Conservation (phyloP, 2,888 invertebrate species). For the Halictus quadricinctus region DNA sequence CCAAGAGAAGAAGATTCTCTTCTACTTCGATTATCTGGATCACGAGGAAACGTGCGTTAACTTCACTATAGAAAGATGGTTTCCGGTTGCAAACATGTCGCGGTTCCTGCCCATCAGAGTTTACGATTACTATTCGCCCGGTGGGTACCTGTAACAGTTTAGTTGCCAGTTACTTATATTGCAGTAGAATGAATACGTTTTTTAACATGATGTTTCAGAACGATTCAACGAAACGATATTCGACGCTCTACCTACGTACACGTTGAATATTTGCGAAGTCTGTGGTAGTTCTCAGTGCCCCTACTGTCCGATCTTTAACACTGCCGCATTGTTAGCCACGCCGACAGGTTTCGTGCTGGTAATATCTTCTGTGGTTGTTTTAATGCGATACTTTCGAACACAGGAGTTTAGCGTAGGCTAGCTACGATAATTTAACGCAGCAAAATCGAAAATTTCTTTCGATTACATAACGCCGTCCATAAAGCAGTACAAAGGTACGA, state of each 20-base stretch:
- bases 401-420: constrained; percentile 74
- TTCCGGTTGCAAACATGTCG: constrained; percentile 98
- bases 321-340: constrained; percentile 82
- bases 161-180: not conserved
- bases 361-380: constrained; percentile 65
- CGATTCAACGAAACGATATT: constrained; percentile 96
- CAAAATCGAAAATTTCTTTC: not conserved
- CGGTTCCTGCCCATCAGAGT: constrained; percentile 94
- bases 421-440: not conserved
- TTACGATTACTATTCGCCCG: constrained; percentile 98
- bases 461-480: constrained; percentile 17
- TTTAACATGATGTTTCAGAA: constrained; percentile 84
- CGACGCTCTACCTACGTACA: constrained; percentile 92
- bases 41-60: constrained; percentile 93
- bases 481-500: constrained; percentile 8
- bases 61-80: constrained; percentile 97
- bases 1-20: constrained; percentile 91
- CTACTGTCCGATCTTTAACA: constrained; percentile 94
- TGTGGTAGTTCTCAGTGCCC: constrained; percentile 97
- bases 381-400: constrained; percentile 72
- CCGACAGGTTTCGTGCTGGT: constrained; percentile 73
- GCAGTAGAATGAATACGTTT: constrained; percentile 24
- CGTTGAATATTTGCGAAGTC: constrained; percentile 95
- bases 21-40: constrained; percentile 96
- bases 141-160: constrained; percentile 83